Base-by-base conservation (phyloP, 2,888 invertebrate species). In the Cephus nigrinus region DNA sequence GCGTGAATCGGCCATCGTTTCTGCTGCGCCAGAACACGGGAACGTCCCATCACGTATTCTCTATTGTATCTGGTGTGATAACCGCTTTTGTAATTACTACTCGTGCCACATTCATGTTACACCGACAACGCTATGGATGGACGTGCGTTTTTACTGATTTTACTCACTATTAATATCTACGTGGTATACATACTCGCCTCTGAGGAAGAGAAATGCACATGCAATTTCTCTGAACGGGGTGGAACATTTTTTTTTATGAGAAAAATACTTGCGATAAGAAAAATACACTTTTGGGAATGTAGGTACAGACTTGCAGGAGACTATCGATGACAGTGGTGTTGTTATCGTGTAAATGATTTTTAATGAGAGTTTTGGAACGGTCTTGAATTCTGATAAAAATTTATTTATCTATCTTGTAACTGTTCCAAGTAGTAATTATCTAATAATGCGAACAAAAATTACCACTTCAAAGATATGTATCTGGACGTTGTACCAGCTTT, bases 1-100 rank as follows among this genome's bases (percentile, higher is more conserved):
- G 87, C 90, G 90, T 87, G 89, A 87, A 86, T 91, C 91, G 89
- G 90, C 90, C 91, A 91, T 91, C 87, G 88, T 91, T 87, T 84
- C 87, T 87, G 88, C 88, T 88, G 81, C 80, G 69, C 31, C 68
- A 73, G 79, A 31, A 71, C 31, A 71, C 71, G 71, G 71, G 32
- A 71, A 55, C 55, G 55, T 55, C 76, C 75, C 35, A 35, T 23
- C 71, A 69, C 78, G 75, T 34, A 36, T 73, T 73, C 36, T 11
- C 69, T 73, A 71, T 40, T 69, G 32, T 69, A 36, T 35, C 68
- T 71, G 75, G 75, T 76, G 69, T 35, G 71, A 55, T 9, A 55
- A 23, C 23, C 55, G 9, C 55, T 55, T 55, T 55, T 55, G 15
- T 23, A 23, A 55, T 55, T 55, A 23, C 55, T 55, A 55, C 55